phyloP scores from a whole-genome alignment of 2,113 vertebrate genomes.

The Pseudonaja textilis region DNA sequence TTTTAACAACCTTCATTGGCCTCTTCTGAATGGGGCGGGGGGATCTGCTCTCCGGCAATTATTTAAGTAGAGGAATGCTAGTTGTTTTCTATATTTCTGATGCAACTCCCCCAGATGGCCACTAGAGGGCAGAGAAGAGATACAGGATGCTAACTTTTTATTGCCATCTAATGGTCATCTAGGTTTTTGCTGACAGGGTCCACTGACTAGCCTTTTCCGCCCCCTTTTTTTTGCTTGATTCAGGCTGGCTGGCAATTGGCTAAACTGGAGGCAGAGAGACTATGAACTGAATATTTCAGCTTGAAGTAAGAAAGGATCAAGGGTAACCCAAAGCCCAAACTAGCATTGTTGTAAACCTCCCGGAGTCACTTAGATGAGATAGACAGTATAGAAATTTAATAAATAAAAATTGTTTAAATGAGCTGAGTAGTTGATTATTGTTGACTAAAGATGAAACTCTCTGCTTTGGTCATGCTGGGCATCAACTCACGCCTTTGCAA shows the following conservation, averaged over 20 bases:
- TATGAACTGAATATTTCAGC: background rate
- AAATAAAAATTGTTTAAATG: background rate
- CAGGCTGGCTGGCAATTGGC: background rate
- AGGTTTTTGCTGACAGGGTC: background rate
- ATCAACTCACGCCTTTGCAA: background rate
- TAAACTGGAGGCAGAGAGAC: background rate
- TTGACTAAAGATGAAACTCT: background rate
- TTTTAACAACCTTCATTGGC: background rate
- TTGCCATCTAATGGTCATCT: background rate
- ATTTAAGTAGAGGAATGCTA: background rate
- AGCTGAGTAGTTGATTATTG: background rate
- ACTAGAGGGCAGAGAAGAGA: background rate
- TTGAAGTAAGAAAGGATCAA: background rate
- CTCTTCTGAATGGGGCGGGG: background rate
- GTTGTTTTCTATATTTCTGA: background rate
- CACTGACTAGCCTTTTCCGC: background rate
- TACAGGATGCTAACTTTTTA: background rate
- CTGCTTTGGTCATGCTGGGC: background rate
- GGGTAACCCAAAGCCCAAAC: background rate
- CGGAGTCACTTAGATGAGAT: too few species aligned
- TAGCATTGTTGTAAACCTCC: background rate
- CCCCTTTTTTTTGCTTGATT: background rate
- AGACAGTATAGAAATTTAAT: background rate
- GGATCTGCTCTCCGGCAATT: background rate
- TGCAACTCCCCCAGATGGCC: background rate